Percentiles rank a stretch among this genome's conserved stretches.
These are phyloP conservation scores for Sinella curviseta DNA, from an alignment of 1,140 invertebrate species.

Conservation along the genomic window DNA sequence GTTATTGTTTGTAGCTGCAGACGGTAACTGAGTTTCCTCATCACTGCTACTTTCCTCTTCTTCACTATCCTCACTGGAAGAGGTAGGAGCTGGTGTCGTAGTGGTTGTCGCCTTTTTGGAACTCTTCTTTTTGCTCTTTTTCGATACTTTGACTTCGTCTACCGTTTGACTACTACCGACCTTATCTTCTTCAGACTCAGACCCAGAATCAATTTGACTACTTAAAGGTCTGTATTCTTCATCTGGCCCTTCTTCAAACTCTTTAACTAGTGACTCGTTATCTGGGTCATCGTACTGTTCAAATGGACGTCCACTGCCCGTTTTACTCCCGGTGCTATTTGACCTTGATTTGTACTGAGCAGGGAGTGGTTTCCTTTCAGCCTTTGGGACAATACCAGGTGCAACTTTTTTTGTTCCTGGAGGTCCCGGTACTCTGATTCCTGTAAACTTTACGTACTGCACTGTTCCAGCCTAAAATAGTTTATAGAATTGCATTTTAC, in stretches of 20 bases:
- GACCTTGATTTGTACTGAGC: neutral
- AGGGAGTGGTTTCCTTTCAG: neutral
- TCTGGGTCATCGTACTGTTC: neutral
- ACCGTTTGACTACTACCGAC: conserved; percentile 35
- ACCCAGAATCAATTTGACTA: neutral
- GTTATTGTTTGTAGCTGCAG: conserved; percentile 16
- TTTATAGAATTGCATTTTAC: too few relatives aligned
- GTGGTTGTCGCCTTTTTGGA: neutral
- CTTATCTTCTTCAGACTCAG: neutral
- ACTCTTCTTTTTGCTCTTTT: neutral
- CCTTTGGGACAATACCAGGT: conserved; percentile 34
- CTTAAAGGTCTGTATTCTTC: neutral
- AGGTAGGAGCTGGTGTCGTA: neutral
- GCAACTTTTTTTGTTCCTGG: conserved; percentile 32
- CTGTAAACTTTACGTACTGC: conserved; percentile 36
- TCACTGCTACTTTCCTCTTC: neutral
- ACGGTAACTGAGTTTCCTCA: neutral
- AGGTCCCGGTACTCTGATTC: conserved; percentile 29
- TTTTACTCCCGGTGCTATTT: neutral
- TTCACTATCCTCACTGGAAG: neutral
- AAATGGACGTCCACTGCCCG: neutral
- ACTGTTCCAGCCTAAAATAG: conserved; percentile 31
- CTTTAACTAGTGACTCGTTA: neutral
- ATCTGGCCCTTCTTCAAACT: neutral
- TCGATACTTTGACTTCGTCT: conserved; percentile 23